Percentiles rank a stretch among this genome's conserved stretches.
Evolutionary conservation across 1,140 invertebrate species (phyloP).

Genomic region (Lordiphosa mommai): DNA sequence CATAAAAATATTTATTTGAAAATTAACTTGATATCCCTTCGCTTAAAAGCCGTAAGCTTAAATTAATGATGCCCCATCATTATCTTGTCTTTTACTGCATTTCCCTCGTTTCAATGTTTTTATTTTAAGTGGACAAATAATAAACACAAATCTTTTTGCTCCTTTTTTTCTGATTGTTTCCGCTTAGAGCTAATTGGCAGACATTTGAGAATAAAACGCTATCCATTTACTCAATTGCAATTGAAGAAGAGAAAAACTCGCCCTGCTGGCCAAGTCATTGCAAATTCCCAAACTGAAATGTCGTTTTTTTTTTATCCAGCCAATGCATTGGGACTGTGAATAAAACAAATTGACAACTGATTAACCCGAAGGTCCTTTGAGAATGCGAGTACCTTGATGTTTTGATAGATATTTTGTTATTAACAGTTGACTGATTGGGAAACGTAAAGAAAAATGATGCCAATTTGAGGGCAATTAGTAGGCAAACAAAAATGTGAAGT

Average conservation of each 20-base stretch:
- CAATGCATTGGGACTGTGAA: constrained; percentile 2
- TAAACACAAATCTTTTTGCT: constrained; percentile 3
- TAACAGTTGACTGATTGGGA: constrained; percentile 6
- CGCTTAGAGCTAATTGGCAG: constrained; percentile 5
- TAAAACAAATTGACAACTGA: constrained; percentile 20
- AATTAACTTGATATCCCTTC: too few relatives aligned
- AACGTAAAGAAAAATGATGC: background rate
- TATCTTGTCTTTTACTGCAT: constrained; percentile 3
- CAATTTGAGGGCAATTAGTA: background rate
- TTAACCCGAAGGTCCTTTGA: constrained; percentile 5
- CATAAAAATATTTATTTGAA: too few relatives aligned
- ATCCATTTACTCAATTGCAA: constrained; percentile 11
- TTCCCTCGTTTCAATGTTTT: background rate
- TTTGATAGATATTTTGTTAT: constrained; percentile 6
- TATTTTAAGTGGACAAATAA: constrained; percentile 4
- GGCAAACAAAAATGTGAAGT: constrained; percentile 8
- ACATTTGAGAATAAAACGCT: constrained; percentile 10
- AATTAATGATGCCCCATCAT: constrained; percentile 2
- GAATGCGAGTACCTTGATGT: background rate
- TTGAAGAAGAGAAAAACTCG: background rate
- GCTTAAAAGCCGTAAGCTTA: background rate
- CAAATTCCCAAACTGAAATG: too few relatives aligned
- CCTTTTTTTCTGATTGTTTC: background rate
- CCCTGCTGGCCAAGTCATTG: too few relatives aligned
- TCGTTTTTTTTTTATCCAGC: background rate